phyloP scores from a whole-genome alignment of 2,113 vertebrate species.

The Heterochromis multidens region DNA sequence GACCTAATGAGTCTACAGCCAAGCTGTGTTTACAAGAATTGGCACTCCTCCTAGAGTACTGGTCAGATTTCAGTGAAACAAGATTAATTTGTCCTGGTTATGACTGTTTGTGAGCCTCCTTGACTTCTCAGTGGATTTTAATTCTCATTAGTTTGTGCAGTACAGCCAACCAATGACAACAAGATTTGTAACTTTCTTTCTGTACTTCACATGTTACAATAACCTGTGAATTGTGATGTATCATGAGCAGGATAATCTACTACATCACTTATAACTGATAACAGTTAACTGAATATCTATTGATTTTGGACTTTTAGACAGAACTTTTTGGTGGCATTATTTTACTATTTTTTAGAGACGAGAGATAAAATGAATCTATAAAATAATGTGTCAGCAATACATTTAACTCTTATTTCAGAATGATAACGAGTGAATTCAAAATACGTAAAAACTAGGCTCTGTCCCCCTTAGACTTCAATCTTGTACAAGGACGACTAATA shows the following conservation, averaged over 20 bases:
- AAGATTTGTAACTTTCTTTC: too few species aligned
- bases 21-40: background rate
- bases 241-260: background rate
- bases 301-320: background rate
- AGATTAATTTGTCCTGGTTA: background rate
- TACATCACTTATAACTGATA: background rate
- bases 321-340: background rate
- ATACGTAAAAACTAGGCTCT: too few species aligned
- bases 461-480: too few species aligned
- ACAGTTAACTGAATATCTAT: background rate
- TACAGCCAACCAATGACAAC: background rate
- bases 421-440: too few species aligned
- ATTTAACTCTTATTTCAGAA: too few species aligned
- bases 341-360: background rate
- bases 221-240: background rate
- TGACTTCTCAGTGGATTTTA: background rate
- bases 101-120: background rate
- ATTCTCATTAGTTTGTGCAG: background rate
- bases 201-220: background rate
- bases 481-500: too few species aligned
- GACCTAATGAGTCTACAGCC: background rate
- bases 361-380: background rate
- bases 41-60: background rate
- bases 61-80: background rate
- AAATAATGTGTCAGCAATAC: background rate